These are phyloP conservation scores for Pterois miles DNA, from an alignment of 2,797 vertebrate genomes.

Conservation along the genomic window DNA sequence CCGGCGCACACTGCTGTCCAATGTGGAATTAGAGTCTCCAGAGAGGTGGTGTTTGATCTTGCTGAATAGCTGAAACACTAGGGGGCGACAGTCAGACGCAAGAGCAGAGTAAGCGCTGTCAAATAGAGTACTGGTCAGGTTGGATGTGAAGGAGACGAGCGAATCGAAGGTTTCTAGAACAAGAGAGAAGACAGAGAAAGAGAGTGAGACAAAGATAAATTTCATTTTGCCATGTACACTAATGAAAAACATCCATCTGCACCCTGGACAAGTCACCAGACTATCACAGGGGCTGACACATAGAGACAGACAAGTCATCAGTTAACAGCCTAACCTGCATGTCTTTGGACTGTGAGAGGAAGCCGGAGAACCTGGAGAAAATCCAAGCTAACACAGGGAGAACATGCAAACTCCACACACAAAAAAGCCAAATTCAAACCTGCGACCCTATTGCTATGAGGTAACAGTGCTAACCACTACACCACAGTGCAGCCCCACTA, in stretches of 20 bases:
- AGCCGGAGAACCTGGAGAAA: too few species aligned
- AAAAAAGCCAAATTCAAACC: too few species aligned
- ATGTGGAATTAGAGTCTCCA: constrained; percentile 78
- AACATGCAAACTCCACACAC: too few species aligned
- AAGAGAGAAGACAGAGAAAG: constrained; percentile 25
- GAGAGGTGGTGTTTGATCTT: constrained; percentile 87
- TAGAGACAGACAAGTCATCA: too few species aligned
- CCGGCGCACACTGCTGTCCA: constrained; percentile 80
- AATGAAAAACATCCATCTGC: not conserved
- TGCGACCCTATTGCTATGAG: too few species aligned
- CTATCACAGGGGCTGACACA: too few species aligned
- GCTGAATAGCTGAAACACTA: constrained; percentile 85
- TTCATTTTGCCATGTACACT: not conserved
- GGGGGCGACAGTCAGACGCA: constrained; percentile 84
- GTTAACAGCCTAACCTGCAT: too few species aligned
- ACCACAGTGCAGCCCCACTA: too few species aligned
- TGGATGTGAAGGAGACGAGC: constrained; percentile 87
- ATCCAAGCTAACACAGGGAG: too few species aligned
- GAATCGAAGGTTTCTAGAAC: constrained; percentile 88
- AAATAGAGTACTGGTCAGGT: constrained; percentile 88
- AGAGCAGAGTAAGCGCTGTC: constrained; percentile 87
- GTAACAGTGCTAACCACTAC: too few species aligned
- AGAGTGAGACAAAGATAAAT: not conserved
- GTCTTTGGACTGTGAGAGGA: too few species aligned
- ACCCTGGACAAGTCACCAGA: too few species aligned